A percentile compares a stretch with the other conserved stretches of the same genome.
These are phyloP conservation scores for Drosophila mercatorum DNA, from an alignment of 2,888 invertebrate species.

Conservation along the genomic window DNA sequence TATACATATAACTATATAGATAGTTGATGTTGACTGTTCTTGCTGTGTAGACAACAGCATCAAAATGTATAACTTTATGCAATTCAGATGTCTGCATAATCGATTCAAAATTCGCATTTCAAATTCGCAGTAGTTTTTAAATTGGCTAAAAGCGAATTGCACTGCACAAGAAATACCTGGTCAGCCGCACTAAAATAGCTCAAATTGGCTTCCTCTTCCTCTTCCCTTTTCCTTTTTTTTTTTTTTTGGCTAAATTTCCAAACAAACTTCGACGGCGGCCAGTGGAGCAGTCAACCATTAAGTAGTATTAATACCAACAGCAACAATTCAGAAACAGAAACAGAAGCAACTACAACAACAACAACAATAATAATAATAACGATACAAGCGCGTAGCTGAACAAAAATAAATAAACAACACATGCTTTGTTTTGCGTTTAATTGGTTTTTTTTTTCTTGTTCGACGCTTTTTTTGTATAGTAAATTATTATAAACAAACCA, in stretches of 20 bases:
- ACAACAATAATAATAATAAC: constrained; percentile 22
- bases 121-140: too few relatives aligned
- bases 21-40: constrained; percentile 1
- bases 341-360: constrained; percentile 11
- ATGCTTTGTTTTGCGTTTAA: constrained; percentile 39
- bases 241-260: constrained; percentile 21
- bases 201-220: not conserved
- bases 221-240: not conserved
- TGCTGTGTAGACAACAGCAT: not conserved
- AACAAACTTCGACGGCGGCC: constrained; percentile 29
- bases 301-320: constrained; percentile 21
- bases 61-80: not conserved
- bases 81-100: not conserved
- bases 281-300: constrained; percentile 30
- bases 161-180: not conserved
- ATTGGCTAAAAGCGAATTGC: not conserved
- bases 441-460: constrained; percentile 36
- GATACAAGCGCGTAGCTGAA: not conserved
- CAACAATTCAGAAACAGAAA: too few relatives aligned
- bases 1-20: not conserved
- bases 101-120: not conserved
- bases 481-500: constrained; percentile 75
- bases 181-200: constrained; percentile 18
- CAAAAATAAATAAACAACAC: constrained; percentile 44
- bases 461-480: constrained; percentile 52